Evolutionary conservation across 1,140 invertebrate species (phyloP), one percentile per base, ranked within the genome.

Genomic region (Cyphomyrmex costatus): DNA sequence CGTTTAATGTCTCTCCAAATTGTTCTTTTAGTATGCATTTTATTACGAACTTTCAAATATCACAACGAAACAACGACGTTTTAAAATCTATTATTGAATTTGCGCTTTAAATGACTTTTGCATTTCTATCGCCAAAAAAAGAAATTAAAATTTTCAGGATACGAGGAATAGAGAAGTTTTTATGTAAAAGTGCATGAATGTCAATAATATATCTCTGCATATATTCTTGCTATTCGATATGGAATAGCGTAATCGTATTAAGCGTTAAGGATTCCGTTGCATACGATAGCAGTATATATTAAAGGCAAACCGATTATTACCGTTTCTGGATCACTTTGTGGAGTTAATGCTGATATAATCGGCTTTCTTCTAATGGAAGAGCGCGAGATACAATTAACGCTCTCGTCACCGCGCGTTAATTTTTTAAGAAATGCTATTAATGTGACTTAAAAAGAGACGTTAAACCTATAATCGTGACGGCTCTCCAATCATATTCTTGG

Each of bases 271-370:
- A 71, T 82, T 71, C 51, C 53, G 36, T 42, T 71, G 14, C 65
- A 71, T 53, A 73, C 19, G 21, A 82, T 71, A 82, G 65, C 66
- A 33, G 68, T 80, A 66, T 33, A 66, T 79, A 79, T 66, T 68
- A 68, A 80, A 80, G 77, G 30, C 46, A 46, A 80, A 80, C 61
- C 77, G 61, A 80, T 80, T 80, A 68, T 63, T 82, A 60, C 74
- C 70, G 24, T 68, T 80, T 87, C 84, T 53, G 33, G 42, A 86
- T 82, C 82, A 80, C 79, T 74, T 89, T 74, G 86, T 89, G 85
- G 86, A 87, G 33, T 82, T 82, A 30, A 61, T 10, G 53, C 24
- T 12, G 27, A 16, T 12, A 27, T 36, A 56, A 14, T 58, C 46
- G 49, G 19, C 58, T 80, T 65, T 49, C 16, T 60, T 33, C 8